Base-by-base conservation (phyloP, 2,888 invertebrate species). In the Alloplasta piceator region DNA sequence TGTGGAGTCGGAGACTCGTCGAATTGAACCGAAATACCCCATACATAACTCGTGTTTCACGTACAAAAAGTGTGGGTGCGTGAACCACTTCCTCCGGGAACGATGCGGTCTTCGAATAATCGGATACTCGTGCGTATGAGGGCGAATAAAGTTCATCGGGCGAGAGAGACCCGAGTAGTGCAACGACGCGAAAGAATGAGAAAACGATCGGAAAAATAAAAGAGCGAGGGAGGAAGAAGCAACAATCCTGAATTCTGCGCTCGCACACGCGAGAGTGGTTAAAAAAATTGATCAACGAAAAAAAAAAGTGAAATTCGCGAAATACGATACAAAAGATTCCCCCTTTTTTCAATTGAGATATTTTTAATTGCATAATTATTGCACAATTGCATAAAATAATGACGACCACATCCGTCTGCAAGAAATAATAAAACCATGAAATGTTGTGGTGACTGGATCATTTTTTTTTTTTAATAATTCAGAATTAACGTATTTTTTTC, bases 91-190 rank as follows among this genome's bases (percentile, higher is more conserved):
- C 90, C 88, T 88, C 87, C 84, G 87, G 86, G 87, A 85, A 87
- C 85, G 85, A 83, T 85, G 87, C 87, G 89, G 89, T 89, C 88
- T 89, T 88, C 86, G 88, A 88, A 89, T 89, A 89, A 89, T 89
- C 89, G 89, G 89, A 89, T 89, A 89, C 89, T 87, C 89, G 88
- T 88, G 89, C 85, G 85, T 74, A 77, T 70, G 36, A n/a, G 26
- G 38, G 16, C 48, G 50, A 50, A 26, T 64, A 46, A 83, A 82
- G 81, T 76, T 83, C 81, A 70, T 56, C 61, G 36, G n/a, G 48
- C 14, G 52, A 72, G 43, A 43, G 50, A 46, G 38, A 38, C 48
- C n/a, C 82, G 81, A 84, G 85, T 85, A 84, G 26, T 56, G 7
- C 10, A 41, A n/a, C 10, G 14, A 36, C n/a, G 38, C 5, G 9